Base-by-base conservation (phyloP, 2,113 vertebrate genomes). In the Sapajus apella region DNA sequence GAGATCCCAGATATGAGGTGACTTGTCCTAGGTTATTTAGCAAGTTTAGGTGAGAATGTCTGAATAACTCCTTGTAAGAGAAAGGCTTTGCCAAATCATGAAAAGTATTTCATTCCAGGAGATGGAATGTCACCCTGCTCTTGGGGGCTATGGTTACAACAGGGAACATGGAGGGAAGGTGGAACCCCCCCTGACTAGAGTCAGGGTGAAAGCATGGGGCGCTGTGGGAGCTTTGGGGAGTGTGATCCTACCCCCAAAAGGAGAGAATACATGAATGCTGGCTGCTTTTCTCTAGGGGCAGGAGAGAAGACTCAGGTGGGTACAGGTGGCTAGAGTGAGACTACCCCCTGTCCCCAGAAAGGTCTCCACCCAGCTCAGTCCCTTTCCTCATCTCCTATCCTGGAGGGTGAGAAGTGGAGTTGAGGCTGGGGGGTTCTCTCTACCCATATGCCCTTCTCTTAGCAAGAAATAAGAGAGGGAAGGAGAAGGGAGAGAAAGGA, bases 191-290 rank as follows among this genome's bases (percentile, higher is more conserved):
- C 3, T 2, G 16, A 5, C 32, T 64, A 8, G 37, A 52, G 70
- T n/a, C 45, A 56, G 12, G 27, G n/a, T 30, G 43, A 21, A 25
- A 8, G 9, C 13, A 40, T 0, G 17, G 58, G 82, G 2, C 6
- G 7, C 3, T 20, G 17, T 3, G 7, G 50, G 45, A 56, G 5
- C 9, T 23, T 11, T 4, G 10, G 12, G 20, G 23, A 9, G 21
- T 14, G 23, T n/a, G 37, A 61, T 3, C 12, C 35, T 5, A 1
- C 43, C 77, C 8, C 20, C 43, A 52, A 5, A 9, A 10, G 50
- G 18, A 25, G 1, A 52, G 68, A 40, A 75, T 5, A 52, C 70
- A 10, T 27, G 73, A 37, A 80, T 43, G 40, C 40, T 8, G 2
- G 18, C 45, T 47, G 35, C 56, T 84, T 87, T 11, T 50, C 10